Evolutionary conservation across 2,888 invertebrate genomes (phyloP).

Genomic region (Amaurobius ferox): DNA sequence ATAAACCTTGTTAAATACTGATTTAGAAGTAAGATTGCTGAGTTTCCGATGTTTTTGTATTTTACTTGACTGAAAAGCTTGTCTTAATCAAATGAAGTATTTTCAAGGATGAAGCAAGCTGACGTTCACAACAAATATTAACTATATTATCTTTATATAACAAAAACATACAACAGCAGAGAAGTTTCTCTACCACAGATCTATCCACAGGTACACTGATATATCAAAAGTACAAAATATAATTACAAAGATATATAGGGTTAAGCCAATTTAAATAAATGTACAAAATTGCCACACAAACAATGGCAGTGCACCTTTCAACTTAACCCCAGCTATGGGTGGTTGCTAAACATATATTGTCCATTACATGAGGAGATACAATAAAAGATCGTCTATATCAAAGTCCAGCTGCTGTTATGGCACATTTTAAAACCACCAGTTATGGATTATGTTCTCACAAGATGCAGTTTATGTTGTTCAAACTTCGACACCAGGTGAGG

Average conservation of each 20-base stretch:
- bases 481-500: conserved; percentile 66
- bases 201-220: conserved; percentile 24
- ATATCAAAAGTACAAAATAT: conserved; percentile 59
- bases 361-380: background rate
- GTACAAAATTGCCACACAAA: conserved; percentile 7
- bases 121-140: no score
- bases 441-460: conserved; percentile 20
- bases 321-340: background rate
- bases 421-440: conserved; percentile 16
- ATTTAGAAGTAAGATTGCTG: no score
- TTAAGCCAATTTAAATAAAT: conserved; percentile 18
- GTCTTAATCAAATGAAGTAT: no score
- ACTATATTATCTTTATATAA: conserved; percentile 59
- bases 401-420: conserved; percentile 24
- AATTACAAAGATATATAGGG: conserved; percentile 34
- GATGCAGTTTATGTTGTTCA: conserved; percentile 53
- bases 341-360: no score
- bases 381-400: conserved; percentile 6
- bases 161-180: conserved; percentile 55
- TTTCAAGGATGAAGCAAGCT: no score
- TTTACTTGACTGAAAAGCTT: no score
- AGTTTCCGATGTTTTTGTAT: no score
- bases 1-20: no score
- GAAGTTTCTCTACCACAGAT: conserved; percentile 20
- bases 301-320: background rate